Base-by-base conservation (phyloP, 2,113 vertebrate genomes). In the Morone chrysops region DNA sequence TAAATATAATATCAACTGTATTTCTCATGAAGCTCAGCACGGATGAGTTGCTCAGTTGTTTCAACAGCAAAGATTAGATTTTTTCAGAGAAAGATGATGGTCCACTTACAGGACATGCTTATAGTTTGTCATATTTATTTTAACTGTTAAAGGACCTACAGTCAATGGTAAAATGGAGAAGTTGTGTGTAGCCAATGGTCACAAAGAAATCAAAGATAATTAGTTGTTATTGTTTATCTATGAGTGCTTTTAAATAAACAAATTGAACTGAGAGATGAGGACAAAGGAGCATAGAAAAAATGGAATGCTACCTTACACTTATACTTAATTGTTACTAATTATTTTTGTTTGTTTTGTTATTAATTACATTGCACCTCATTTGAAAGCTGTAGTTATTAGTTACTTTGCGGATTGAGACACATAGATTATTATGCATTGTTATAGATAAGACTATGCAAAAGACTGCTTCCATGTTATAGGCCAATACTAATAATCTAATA, bases 1-100 rank as follows among this genome's bases (percentile, higher is more conserved):
- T 68, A 88, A 87, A 88, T 81, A 76, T 70, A 22, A 76, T 60
- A 76, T 86, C 79, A 75, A 65, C 79, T 80, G 75, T 72, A 56
- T 70, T 73, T 73, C 20, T 65, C 48, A 4, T 62, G 16, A 80
- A 69, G 62, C 43, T 48, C 43, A 25, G 47, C 70, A 25, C 20
- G 31, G 41, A 78, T 63, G 51, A 50, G 8, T 82, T 63, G 78
- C 70, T 66, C 25, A 2, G 38, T 9, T 65, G 45, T 47, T 68
- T 36, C 60, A 65, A 11, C 16, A 53, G 43, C 10, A 40, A 70
- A 75, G 25, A 31, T 69, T 20, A 25, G n/a, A 62, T 68, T 48
- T 78, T 1, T 72, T 43, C 48, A n/a, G 47, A 20, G 62, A 68
- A 31, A 73, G 43, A 57, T 57, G 22, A 40, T 12, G 14, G 60